A percentile compares a stretch with the other conserved stretches of the same genome.
phyloP scores from a whole-genome alignment of 2,888 invertebrate genomes.

The Aphodius sticticus region DNA sequence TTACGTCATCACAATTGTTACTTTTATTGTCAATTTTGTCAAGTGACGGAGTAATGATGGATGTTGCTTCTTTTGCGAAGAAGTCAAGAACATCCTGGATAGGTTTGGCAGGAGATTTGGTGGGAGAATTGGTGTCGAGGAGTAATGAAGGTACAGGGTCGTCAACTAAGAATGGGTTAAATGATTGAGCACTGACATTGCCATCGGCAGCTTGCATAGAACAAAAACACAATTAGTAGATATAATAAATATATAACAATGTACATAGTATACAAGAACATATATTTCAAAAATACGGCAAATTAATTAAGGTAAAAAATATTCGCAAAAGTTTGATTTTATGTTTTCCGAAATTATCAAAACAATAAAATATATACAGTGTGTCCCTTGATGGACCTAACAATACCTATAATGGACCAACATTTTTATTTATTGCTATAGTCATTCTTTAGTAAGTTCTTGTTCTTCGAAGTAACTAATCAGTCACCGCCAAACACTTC shows the following conservation, averaged over 20 bases:
- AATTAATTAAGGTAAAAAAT: too few relatives aligned
- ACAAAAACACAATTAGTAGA: conserved; percentile 43
- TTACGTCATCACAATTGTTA: neutral
- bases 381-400: too few relatives aligned
- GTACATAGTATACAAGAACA: conserved; percentile 5
- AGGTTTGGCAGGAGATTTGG: conserved; percentile 47
- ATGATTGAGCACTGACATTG: conserved; percentile 46
- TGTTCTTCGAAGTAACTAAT: too few relatives aligned
- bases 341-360: too few relatives aligned
- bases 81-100: conserved; percentile 57
- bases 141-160: conserved; percentile 54
- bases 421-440: too few relatives aligned
- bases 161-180: conserved; percentile 58
- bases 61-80: conserved; percentile 53
- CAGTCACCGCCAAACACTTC: too few relatives aligned
- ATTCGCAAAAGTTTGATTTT: too few relatives aligned
- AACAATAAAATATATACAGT: too few relatives aligned
- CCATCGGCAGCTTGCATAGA: conserved; percentile 59
- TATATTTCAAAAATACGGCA: conserved; percentile 7
- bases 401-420: too few relatives aligned
- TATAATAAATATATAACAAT: conserved; percentile 37
- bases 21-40: neutral
- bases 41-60: neutral
- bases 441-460: too few relatives aligned
- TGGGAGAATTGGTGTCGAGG: conserved; percentile 51